phyloP scores from a whole-genome alignment of 2,113 vertebrate species.

The Loxodonta africana region DNA sequence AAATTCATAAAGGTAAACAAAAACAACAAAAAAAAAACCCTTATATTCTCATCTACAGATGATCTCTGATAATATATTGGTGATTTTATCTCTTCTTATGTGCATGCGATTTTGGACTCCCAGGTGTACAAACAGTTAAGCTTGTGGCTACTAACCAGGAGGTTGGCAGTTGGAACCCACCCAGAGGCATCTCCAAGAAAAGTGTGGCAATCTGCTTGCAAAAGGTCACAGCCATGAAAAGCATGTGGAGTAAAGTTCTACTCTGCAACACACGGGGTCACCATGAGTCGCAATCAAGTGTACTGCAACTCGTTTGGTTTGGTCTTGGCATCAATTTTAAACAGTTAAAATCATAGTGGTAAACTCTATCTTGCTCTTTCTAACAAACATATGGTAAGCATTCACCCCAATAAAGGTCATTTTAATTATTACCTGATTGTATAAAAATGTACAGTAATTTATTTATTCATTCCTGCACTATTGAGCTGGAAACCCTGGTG shows the following conservation, averaged over 20 bases:
- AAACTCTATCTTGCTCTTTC: constrained; percentile 4
- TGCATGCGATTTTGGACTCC: neutral
- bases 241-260: neutral
- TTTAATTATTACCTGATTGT: neutral
- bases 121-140: neutral
- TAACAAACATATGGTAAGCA: neutral
- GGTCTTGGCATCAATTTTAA: neutral
- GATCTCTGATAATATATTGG: neutral
- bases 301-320: neutral
- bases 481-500: neutral
- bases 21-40: neutral
- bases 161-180: neutral
- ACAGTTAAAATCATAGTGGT: neutral
- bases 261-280: neutral
- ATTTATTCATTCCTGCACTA: neutral
- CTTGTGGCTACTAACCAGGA: neutral
- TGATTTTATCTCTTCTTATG: neutral
- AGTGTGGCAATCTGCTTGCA: neutral
- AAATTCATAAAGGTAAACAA: neutral
- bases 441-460: neutral
- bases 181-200: neutral
- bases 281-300: neutral
- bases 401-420: neutral
- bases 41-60: neutral
- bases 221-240: neutral